These are phyloP conservation scores for Clistopyga incitator DNA, from an alignment of 2,888 invertebrate species.

Conservation along the genomic window DNA sequence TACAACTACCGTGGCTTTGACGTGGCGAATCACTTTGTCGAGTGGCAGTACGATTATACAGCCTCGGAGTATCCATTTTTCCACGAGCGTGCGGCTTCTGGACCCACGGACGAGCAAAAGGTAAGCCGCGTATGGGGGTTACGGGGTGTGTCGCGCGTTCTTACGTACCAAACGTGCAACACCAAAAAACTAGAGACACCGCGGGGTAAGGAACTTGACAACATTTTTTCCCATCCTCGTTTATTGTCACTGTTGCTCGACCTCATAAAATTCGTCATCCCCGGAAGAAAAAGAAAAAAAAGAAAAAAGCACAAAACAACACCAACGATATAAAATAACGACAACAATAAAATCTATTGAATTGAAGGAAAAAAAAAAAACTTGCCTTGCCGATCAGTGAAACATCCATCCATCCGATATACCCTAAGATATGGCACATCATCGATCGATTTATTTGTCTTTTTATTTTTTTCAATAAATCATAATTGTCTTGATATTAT, in stretches of 20 bases:
- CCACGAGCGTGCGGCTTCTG: slow-evolving; percentile 88
- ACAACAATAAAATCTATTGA: background rate
- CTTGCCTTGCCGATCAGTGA: background rate
- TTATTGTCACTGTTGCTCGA: slow-evolving; percentile 17
- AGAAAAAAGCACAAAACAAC: background rate
- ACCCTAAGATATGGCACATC: slow-evolving; percentile 8
- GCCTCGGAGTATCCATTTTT: slow-evolving; percentile 92
- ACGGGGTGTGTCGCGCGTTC: no score
- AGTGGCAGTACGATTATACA: slow-evolving; percentile 96
- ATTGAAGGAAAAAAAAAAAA: background rate
- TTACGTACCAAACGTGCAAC: slow-evolving; percentile 29
- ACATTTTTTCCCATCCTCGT: slow-evolving; percentile 41
- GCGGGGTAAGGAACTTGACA: slow-evolving; percentile 71
- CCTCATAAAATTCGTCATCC: background rate
- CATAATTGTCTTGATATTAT: slow-evolving; percentile 10
- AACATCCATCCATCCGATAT: background rate
- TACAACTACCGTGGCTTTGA: slow-evolving; percentile 98
- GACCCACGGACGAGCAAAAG: slow-evolving; percentile 93
- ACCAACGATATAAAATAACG: background rate
- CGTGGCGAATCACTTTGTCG: slow-evolving; percentile 97
- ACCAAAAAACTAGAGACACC: slow-evolving; percentile 15
- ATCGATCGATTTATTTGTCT: slow-evolving; percentile 31
- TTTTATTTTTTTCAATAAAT: background rate
- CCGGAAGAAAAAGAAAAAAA: no score
- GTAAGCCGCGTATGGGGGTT: slow-evolving; percentile 84